Percentiles rank a stretch among this genome's conserved stretches.
phyloP scores from a whole-genome alignment of 2,113 vertebrate species.

The Smithornis capensis region DNA sequence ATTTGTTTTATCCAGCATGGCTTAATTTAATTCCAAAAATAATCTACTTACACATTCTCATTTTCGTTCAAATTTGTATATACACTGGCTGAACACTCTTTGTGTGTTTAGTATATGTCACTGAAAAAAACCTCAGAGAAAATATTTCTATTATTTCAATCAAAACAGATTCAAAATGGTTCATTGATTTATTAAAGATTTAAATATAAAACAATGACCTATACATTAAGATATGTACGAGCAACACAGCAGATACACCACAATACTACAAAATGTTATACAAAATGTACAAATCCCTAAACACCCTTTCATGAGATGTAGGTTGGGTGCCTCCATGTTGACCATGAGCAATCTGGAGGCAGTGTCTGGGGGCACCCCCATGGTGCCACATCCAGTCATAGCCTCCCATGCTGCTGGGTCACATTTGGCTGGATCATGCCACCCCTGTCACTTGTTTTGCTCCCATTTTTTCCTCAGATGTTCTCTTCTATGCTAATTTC shows the following conservation, averaged over 20 bases:
- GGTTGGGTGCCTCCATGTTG: neutral
- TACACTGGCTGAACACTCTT: neutral
- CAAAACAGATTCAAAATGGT: neutral
- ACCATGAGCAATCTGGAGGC: neutral
- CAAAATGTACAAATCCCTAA: neutral
- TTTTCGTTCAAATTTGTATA: neutral
- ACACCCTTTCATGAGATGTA: neutral
- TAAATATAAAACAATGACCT: neutral
- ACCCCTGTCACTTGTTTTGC: fast-evolving
- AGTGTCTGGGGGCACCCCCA: fast-evolving
- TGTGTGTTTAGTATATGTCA: neutral
- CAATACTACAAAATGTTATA: neutral
- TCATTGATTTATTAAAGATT: neutral
- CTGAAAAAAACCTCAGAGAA: neutral
- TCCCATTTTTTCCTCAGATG: neutral
- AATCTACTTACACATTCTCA: neutral
- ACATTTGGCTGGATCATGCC: neutral
- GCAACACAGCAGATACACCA: neutral
- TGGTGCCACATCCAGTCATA: neutral
- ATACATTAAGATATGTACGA: neutral
- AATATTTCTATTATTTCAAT: neutral
- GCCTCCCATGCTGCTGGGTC: too few relatives aligned
- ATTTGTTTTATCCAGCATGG: neutral
- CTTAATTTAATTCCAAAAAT: neutral
- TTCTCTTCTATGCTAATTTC: neutral